These are phyloP conservation scores for Psettodes erumei DNA, from an alignment of 2,113 vertebrate genomes.

Conservation along the genomic window DNA sequence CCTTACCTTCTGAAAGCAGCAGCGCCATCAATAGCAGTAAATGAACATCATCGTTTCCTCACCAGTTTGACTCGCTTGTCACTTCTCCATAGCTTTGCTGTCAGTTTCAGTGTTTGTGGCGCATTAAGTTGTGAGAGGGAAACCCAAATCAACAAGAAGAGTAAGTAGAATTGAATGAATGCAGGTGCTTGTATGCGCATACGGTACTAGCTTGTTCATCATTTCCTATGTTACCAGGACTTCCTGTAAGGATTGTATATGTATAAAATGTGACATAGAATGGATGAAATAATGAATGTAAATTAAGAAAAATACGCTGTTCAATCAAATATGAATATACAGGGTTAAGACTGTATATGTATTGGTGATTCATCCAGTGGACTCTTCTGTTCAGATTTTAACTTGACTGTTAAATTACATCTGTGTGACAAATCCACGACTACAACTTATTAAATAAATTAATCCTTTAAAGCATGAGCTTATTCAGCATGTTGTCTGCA, in stretches of 20 bases:
- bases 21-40: background rate
- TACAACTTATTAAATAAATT: too few relatives aligned
- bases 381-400: background rate
- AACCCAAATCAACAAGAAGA: constrained; percentile 27
- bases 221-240: background rate
- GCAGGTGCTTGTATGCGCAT: background rate
- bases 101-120: constrained; percentile 24
- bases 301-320: too few relatives aligned
- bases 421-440: background rate
- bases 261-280: background rate
- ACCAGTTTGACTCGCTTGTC: background rate
- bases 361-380: background rate
- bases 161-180: constrained; percentile 43
- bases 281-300: too few relatives aligned
- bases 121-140: constrained; percentile 5
- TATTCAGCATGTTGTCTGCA: background rate
- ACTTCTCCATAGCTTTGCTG: background rate
- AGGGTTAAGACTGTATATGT: background rate
- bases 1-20: constrained; percentile 9
- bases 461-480: background rate
- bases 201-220: background rate
- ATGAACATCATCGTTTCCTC: background rate
- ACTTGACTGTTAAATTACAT: background rate
- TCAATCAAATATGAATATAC: background rate
- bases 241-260: constrained; percentile 4